Evolutionary conservation across 1,140 invertebrate genomes (phyloP), one percentile per base, ranked within the genome.

Genomic region (Nomia melanderi): DNA sequence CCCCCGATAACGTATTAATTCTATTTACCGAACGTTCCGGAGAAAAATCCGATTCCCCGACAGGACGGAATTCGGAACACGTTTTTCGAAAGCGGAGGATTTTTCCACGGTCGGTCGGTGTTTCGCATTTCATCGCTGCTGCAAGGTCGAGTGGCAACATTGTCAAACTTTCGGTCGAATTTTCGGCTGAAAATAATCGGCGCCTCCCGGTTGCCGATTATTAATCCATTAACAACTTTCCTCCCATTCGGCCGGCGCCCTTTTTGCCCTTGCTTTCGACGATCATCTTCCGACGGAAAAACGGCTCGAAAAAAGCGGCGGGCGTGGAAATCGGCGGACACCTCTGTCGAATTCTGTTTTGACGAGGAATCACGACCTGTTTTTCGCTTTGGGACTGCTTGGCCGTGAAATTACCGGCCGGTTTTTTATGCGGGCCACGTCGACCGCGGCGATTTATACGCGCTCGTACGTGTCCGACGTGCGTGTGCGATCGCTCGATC

Each of bases 201-300:
- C 63, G 67, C 33, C 25, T 1, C 44, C 66, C 59, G 62, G 53
- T 57, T 50, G 25, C 20, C 29, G 50, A 74, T 78, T 82, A 82
- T 82, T 78, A 72, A 83, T 83, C 75, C 63, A 67, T 83, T 83
- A 83, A 78, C 74, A 67, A 78, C 72, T 70, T 73, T 73, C n/a
- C 20, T 1, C 25, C 9, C 36, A 12, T 60, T 20, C 23, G 36
- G 36, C 8, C 9, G 7, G 11, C 2, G 71, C 67, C 59, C 33
- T 73, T 36, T 29, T 0, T 56, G 6, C n/a, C 20, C 1, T 6
- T 39, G 6, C 39, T 33, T 6, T 2, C 59, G n/a, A 36, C 7
- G n/a, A 50, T 4, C 4, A n/a, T 50, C 47, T n/a, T 7, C n/a
- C n/a, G 14, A n/a, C 20, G 3, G 0, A 8, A 1, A 33, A 44